Evolutionary conservation across 1,140 invertebrate genomes (phyloP), one percentile per base, ranked within the genome.

Genomic region (Cherax quadricarinatus): DNA sequence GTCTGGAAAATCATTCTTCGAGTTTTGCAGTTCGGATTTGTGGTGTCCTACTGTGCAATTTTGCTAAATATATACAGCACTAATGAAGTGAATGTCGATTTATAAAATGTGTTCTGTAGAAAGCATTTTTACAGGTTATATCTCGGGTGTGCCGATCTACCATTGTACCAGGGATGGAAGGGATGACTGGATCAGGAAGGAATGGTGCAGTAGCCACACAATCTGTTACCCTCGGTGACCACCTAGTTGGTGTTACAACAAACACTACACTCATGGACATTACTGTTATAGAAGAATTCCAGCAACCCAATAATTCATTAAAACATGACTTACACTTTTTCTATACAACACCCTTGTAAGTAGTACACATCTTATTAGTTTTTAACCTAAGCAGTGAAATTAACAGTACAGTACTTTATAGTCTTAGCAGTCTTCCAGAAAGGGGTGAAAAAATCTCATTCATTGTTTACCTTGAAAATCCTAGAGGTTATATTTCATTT

Each of bases 71-170:
- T 1, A 41, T 41, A 41, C 30, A 41, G 30, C 2, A 41, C 30
- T 41, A 41, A 41, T 41, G 30, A 41, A 41, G 2, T 41, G 30
- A 41, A 41, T 41, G 30, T 41, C 30, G 30, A 41, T 41, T 41
- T 41, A 0, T 2, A 41, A 41, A 41, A 41, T 41, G 30, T 41
- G 30, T 41, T 41, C 30, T 41, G 30, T 41, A 41, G 30, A 41
- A 41, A 41, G 14, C 4, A 57, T 75, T 75, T 88, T 83, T 93
- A 6, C 86, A 94, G 93, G 94, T 95, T 53, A 88, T 94, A 84
- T 95, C 95, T 7, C 94, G 95, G 18, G 94, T 96, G 6, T 96
- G 96, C 93, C 95, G 96, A 53, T 95, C 95, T 16, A 96, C 96
- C 12, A 94, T 96, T 49, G 95, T 96, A 24, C 96, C 94, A 93